A percentile compares a stretch with the other conserved stretches of the same genome.
Conservation (phyloP, 2,888 invertebrate genomes). For the Drosophila histrio region DNA sequence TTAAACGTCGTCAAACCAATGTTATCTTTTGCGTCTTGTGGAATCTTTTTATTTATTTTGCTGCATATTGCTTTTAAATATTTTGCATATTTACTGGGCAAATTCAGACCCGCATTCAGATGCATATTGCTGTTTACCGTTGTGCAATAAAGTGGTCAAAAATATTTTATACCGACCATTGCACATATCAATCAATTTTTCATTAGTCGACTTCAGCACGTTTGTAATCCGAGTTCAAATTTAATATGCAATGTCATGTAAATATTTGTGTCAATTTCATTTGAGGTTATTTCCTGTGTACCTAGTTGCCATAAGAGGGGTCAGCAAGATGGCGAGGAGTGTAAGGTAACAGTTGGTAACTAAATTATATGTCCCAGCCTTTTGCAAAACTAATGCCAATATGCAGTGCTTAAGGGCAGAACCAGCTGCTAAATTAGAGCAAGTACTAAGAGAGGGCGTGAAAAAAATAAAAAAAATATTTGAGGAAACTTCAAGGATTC, state of each 20-base stretch:
- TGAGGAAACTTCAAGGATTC: slow-evolving; percentile 76
- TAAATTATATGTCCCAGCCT: slow-evolving; percentile 35
- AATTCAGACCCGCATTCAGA: not conserved
- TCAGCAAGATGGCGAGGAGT: not conserved
- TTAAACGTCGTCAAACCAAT: not conserved
- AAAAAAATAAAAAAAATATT: slow-evolving; percentile 24
- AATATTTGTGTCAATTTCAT: slow-evolving; percentile 41
- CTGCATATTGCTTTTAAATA: slow-evolving; percentile 18
- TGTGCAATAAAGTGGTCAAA: slow-evolving; percentile 38
- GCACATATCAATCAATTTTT: slow-evolving; percentile 57
- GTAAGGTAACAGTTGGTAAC: slow-evolving; percentile 38
- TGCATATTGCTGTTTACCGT: slow-evolving; percentile 20
- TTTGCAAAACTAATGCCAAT: slow-evolving; percentile 52
- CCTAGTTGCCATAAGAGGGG: not conserved
- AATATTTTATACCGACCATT: slow-evolving; percentile 27
- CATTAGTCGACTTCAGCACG: slow-evolving; percentile 21
- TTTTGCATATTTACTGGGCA: slow-evolving; percentile 24
- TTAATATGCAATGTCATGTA: slow-evolving; percentile 24
- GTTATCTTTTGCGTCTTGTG: not conserved
- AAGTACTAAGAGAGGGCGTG: slow-evolving; percentile 29
- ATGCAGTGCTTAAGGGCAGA: slow-evolving; percentile 33
- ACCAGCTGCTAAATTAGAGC: slow-evolving; percentile 48
- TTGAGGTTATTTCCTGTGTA: slow-evolving; percentile 8
- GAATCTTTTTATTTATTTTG: slow-evolving; percentile 15
- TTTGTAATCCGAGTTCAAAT: slow-evolving; percentile 16